phyloP scores from a whole-genome alignment of 2,113 vertebrate species.

The Menidia beryllina region DNA sequence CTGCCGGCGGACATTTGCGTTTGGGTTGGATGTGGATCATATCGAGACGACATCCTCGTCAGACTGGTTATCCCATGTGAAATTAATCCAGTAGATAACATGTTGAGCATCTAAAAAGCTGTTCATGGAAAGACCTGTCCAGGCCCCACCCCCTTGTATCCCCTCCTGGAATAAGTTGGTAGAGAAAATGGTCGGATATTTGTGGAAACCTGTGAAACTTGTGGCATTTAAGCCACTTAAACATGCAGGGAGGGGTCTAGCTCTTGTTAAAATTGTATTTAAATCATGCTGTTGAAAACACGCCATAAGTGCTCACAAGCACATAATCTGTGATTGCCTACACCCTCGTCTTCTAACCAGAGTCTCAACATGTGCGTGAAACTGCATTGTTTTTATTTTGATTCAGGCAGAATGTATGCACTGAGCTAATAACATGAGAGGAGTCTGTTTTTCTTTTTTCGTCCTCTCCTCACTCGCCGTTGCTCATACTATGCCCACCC shows the following conservation, averaged over 20 bases:
- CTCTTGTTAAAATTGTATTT: constrained; percentile 25
- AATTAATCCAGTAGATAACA: neutral
- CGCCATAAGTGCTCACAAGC: constrained; percentile 44
- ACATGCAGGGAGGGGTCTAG: neutral
- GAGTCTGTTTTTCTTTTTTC: constrained; percentile 18
- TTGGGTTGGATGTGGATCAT: constrained; percentile 32
- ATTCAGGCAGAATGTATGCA: neutral
- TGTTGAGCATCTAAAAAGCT: neutral
- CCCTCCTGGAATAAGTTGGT: too few relatives aligned
- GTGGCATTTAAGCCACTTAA: neutral
- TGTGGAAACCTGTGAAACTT: neutral
- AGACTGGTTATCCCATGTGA: neutral
- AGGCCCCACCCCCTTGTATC: too few relatives aligned
- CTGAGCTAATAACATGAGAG: constrained; percentile 1
- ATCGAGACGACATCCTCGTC: constrained; percentile 1
- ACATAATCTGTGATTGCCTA: constrained; percentile 61
- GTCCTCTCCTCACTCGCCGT: constrained; percentile 5
- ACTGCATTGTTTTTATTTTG: neutral
- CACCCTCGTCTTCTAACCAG: constrained; percentile 41
- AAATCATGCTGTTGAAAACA: constrained; percentile 41
- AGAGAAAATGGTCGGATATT: too few relatives aligned
- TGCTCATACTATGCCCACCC: constrained; percentile 52
- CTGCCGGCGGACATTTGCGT: constrained; percentile 36
- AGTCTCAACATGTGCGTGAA: neutral
- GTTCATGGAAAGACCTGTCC: too few relatives aligned